These are phyloP conservation scores for Lepetodrilus schrolli DNA, from an alignment of 2,888 invertebrate genomes.

Conservation along the genomic window DNA sequence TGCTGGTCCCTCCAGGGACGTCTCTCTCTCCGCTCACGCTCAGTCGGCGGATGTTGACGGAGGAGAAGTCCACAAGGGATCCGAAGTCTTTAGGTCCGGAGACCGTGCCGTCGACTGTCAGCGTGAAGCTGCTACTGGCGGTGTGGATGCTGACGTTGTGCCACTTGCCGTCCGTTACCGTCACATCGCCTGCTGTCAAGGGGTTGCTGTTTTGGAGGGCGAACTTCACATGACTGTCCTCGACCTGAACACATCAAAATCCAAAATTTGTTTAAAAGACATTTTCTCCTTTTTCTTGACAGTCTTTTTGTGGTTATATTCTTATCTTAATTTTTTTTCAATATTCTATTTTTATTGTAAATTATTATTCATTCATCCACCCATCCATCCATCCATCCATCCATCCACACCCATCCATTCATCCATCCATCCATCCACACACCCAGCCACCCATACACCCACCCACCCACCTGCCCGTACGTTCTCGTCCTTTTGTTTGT, in stretches of 20 bases:
- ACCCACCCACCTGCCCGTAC: no score
- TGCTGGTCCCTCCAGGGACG: constrained; percentile 26
- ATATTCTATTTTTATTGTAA: no score
- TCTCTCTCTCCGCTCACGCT: constrained; percentile 80
- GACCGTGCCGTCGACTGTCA: constrained; percentile 84
- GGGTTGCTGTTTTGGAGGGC: constrained; percentile 41
- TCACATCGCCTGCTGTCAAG: constrained; percentile 61
- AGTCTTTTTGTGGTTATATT: no score
- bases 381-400: no score
- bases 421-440: no score
- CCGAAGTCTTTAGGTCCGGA: constrained; percentile 74
- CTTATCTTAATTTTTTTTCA: no score
- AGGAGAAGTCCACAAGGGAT: constrained; percentile 89
- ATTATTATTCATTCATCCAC: no score
- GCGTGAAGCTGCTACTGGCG: constrained; percentile 57
- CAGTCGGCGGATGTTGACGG: constrained; percentile 88
- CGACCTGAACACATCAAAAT: constrained; percentile 45
- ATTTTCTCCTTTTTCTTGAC: no score
- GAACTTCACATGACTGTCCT: constrained; percentile 47
- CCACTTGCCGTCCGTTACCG: constrained; percentile 88
- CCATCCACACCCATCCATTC: no score
- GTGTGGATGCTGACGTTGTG: constrained; percentile 85
- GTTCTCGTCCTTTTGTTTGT: no score
- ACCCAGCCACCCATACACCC: no score
- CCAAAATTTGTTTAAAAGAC: no score